Percentiles rank a stretch among this genome's conserved stretches.
Evolutionary conservation across 1,140 invertebrate genomes (phyloP).

Genomic region (Augochlora pura): DNA sequence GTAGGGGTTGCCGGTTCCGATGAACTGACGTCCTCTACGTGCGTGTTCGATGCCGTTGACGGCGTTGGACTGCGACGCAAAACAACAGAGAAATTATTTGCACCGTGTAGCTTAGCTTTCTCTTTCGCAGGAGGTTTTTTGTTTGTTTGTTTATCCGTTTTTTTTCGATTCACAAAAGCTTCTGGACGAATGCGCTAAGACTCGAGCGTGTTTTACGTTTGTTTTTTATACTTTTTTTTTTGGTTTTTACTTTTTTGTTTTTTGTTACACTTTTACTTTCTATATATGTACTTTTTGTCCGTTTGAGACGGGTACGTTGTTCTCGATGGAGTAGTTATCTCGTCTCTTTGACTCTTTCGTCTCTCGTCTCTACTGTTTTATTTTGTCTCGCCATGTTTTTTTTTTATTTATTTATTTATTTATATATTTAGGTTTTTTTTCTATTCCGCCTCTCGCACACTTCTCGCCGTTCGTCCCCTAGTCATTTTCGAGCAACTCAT

Average conservation of each 20-base stretch:
- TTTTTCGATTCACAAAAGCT: constrained; percentile 57
- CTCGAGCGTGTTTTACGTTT: constrained; percentile 67
- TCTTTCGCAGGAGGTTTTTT: constrained; percentile 53
- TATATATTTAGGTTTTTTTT: no score
- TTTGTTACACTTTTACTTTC: not conserved
- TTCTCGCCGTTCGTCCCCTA: constrained; percentile 50
- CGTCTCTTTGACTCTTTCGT: constrained; percentile 56
- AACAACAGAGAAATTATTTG: constrained; percentile 77
- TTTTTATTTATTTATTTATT: no score
- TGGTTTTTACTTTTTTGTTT: not conserved
- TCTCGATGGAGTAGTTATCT: constrained; percentile 67
- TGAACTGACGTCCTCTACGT: constrained; percentile 78
- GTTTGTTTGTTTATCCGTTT: no score
- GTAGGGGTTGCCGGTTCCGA: constrained; percentile 80
- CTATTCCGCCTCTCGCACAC: constrained; percentile 37
- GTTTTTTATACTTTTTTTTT: constrained; percentile 12
- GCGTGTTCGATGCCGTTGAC: constrained; percentile 79
- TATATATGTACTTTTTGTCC: constrained; percentile 33
- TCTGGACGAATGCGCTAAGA: constrained; percentile 65
- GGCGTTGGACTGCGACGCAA: constrained; percentile 80
- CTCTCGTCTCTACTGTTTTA: constrained; percentile 29
- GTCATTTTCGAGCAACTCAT: constrained; percentile 17
- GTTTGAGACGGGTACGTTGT: constrained; percentile 76
- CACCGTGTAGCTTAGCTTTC: constrained; percentile 62
- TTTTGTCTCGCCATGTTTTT: constrained; percentile 28